Evolutionary conservation across 2,797 vertebrate species (phyloP).

Genomic region (Remorina albescens): DNA sequence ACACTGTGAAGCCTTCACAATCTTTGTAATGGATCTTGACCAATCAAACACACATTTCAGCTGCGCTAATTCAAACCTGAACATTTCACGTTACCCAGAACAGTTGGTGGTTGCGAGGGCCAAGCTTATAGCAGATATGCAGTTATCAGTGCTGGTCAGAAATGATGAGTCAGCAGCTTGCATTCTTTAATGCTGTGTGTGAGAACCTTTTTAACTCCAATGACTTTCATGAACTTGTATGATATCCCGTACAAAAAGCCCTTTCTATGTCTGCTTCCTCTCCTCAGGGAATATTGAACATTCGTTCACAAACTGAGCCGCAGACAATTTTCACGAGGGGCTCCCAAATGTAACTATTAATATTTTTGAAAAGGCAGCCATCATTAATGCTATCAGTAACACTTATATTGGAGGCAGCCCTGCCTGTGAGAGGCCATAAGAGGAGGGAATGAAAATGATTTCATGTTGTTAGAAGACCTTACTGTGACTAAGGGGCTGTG

Average conservation of each 20-base stretch:
- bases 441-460: slow-evolving; percentile 2
- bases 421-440: not conserved
- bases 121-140: slow-evolving; percentile 66
- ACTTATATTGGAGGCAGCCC: not conserved
- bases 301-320: too few species aligned
- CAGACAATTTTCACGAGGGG: too few species aligned
- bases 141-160: slow-evolving; percentile 65
- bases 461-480: not conserved
- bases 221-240: not conserved
- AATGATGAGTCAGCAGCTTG: slow-evolving; percentile 71
- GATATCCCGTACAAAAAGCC: not conserved
- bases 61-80: slow-evolving; percentile 57
- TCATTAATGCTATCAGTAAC: not conserved
- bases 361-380: not conserved
- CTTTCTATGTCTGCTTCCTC: too few species aligned
- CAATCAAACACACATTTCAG: slow-evolving; percentile 59
- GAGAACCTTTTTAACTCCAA: slow-evolving; percentile 24
- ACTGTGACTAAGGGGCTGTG: not conserved
- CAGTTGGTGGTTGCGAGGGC: slow-evolving; percentile 67
- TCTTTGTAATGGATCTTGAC: slow-evolving; percentile 54
- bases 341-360: not conserved
- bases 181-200: slow-evolving; percentile 50
- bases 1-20: slow-evolving; percentile 22
- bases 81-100: slow-evolving; percentile 52
- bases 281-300: not conserved